Evolutionary conservation across 2,888 invertebrate species (phyloP), one percentile per base, ranked within the genome.

Genomic region (Brachylomia viminalis): DNA sequence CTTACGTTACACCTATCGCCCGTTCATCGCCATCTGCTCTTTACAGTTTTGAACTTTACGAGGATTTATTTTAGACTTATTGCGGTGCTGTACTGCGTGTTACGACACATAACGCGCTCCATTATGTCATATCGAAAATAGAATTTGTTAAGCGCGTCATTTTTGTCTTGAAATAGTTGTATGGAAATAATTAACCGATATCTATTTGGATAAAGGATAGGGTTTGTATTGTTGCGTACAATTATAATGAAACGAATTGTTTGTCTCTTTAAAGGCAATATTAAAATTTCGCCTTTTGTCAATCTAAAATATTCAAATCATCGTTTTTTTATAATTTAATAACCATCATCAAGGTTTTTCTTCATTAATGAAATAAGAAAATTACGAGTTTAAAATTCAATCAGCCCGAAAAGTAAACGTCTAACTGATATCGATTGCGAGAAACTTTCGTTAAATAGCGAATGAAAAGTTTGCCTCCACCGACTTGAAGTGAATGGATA

Each of bases 401-500:
- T 83, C 82, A 88, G 90, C 80, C 84, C 71, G 75, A 89, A 88
- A 90, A 82, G 79, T 80, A 83, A 87, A 87, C 77, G 85, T 86
- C 87, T 80, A 87, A 79, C 79, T 82, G 86, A 86, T 89, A 90
- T 90, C 87, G 90, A 88, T 88, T 88, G 81, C 79, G 79, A 82
- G 74, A 89, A 91, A 92, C 85, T 91, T 92, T 89, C 65, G 79
- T 87, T 88, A 88, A 90, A 88, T 86, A 84, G 87, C 84, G 79
- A 82, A 86, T 86, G 84, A 87, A 91, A 92, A 93, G 88, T 93
- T 93, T 88, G 72, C 79, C 80, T 78, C 77, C 75, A 49, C 84
- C 82, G 80, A 87, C 83, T 84, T 81, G 83, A 83, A 68, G 82
- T 80, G 86, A 89, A 86, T 84, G 83, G 80, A 86, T 80, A 77